Base-by-base conservation (phyloP, 2,113 vertebrate genomes). In the Mus spicilegus region DNA sequence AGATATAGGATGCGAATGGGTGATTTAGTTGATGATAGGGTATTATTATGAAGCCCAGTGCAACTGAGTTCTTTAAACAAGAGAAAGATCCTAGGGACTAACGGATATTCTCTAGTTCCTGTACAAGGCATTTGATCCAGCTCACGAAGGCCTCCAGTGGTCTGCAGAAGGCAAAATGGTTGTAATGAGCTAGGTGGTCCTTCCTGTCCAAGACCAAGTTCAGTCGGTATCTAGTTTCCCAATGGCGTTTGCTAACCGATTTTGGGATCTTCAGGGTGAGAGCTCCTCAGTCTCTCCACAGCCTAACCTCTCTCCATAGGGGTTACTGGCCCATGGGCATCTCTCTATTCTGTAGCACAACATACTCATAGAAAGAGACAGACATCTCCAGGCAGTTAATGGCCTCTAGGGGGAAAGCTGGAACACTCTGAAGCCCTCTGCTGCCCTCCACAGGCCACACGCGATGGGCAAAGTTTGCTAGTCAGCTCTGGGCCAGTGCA, bases 371-470 rank as follows among this genome's bases (percentile, higher is more conserved):
- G 58, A 63, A 7, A 78, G 22, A 91, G 42, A 82, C 5, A 54
- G 42, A 78, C 2, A 58, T 24, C 49, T 80, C 26, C 88, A 65
- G 49, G 14, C 65, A 54, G 26, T 46, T 61, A 81, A 61, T 56
- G 49, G 24, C 22, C 81, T 87, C 86, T 36, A 51, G 39, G 73
- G 49, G 54, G 36, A 58, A 94, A 56, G 12, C 6, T 58, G 54
- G 77, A 78, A 67, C 46, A 87, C 58, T 73, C 54, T 94, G 26
- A 16, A 91, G 92, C 87, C 77, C 20, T 96, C 91, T 98, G 94
- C 96, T 98, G 92, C 95, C 93, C 93, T 93, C 95, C 58, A 30
- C 93, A 42, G 95, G 93, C 49, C 36, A 63, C 46, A 86, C 56
- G 36, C 61, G 33, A 77, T 28, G 61, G 11, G 46, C 93, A 93